Evolutionary conservation across 2,113 vertebrate genomes (phyloP).

Genomic region (Mustelus asterias): DNA sequence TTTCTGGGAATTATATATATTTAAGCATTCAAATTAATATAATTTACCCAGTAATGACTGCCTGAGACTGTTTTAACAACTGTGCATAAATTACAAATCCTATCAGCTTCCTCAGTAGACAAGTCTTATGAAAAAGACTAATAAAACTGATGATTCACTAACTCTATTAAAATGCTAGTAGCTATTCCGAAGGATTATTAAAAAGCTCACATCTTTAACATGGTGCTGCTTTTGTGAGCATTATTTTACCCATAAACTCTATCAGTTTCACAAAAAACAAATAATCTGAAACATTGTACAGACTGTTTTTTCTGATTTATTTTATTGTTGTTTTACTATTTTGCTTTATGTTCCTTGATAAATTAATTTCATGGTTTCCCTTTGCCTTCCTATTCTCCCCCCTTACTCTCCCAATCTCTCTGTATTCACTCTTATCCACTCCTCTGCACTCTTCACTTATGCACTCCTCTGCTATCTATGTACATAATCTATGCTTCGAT

Average conservation of each 20-base stretch:
- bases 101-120: neutral
- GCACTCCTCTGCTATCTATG: too few relatives aligned
- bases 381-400: too few relatives aligned
- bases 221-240: neutral
- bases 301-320: neutral
- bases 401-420: too few relatives aligned
- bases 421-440: too few relatives aligned
- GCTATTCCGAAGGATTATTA: neutral
- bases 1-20: conserved; percentile 11
- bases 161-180: neutral
- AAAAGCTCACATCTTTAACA: neutral
- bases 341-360: neutral
- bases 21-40: conserved; percentile 34
- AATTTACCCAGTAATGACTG: neutral
- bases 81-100: neutral
- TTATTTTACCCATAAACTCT: neutral
- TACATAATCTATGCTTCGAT: too few relatives aligned
- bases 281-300: conserved; percentile 17
- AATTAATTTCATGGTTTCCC: too few relatives aligned
- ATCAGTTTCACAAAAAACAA: neutral
- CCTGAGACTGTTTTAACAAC: neutral
- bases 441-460: too few relatives aligned
- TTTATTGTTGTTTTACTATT: neutral
- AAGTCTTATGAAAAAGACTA: too few relatives aligned
- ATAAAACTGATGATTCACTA: neutral